These are phyloP conservation scores for Galaxea fascicularis DNA, from an alignment of 92 coral and sea anemone species.

Conservation along the genomic window DNA sequence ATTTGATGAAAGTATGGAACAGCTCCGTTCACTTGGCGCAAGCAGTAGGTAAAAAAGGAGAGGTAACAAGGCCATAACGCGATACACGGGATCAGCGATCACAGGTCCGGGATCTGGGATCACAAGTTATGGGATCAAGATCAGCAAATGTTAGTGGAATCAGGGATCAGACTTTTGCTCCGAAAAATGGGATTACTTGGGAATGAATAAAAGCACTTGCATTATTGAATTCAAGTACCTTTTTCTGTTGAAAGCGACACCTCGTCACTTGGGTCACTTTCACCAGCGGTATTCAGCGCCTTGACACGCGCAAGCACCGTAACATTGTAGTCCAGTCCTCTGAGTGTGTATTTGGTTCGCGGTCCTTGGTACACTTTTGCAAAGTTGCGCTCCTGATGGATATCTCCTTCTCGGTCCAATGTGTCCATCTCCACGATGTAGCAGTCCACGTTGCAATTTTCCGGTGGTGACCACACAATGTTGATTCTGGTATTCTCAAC, in stretches of 20 bases:
- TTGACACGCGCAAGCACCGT: conserved; percentile 83
- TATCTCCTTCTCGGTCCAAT: conserved; percentile 83
- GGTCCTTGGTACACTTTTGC: conserved; percentile 90
- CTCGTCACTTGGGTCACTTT: conserved; percentile 86
- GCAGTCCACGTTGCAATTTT: conserved; percentile 82
- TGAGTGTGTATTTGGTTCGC: conserved; percentile 80
- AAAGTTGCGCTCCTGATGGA: conserved; percentile 84
- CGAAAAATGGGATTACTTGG: too few relatives aligned
- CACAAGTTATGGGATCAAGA: too few relatives aligned
- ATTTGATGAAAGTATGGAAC: too few relatives aligned
- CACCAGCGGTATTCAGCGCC: conserved; percentile 89
- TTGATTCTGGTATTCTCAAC: conserved; percentile 87
- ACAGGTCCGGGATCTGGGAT: too few relatives aligned
- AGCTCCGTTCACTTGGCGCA: too few relatives aligned
- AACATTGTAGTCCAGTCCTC: conserved; percentile 84
- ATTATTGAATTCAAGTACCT: conserved; percentile 41
- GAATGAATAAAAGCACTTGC: too few relatives aligned
- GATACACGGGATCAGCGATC: too few relatives aligned
- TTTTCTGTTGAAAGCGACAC: conserved; percentile 84
- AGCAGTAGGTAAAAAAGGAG: too few relatives aligned
- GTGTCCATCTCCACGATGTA: conserved; percentile 83
- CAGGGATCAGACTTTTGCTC: too few relatives aligned
- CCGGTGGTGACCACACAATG: conserved; percentile 85
- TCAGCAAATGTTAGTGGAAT: too few relatives aligned
- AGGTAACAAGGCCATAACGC: too few relatives aligned